Conservation (phyloP, 2,888 invertebrate genomes). For the Drosophila mercatorum region DNA sequence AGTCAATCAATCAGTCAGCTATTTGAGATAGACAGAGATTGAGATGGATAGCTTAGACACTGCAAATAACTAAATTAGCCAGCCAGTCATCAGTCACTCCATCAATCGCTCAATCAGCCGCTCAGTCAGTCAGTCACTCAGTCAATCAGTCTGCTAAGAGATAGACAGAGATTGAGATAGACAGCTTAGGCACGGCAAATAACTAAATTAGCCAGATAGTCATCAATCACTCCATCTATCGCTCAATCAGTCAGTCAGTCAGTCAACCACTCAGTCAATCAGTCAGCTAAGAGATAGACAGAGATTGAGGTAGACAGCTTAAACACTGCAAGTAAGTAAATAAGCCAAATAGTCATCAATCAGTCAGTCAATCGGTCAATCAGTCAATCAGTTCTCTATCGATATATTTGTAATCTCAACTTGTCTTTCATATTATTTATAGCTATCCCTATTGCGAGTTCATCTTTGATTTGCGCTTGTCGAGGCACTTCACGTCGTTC, state of each 20-base stretch:
- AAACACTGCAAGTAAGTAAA: too few relatives aligned
- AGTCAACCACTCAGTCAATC: neutral
- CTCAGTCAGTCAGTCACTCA: neutral
- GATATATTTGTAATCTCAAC: neutral
- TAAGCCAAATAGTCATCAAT: neutral
- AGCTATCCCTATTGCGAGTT: conserved; percentile 83
- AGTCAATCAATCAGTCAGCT: neutral
- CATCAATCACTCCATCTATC: neutral
- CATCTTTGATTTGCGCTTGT: conserved; percentile 82
- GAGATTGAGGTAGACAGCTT: neutral
- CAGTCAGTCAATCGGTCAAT: neutral
- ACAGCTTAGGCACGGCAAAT: too few relatives aligned
- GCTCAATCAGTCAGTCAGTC: neutral
- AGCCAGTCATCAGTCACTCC: neutral
- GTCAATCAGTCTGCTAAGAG: too few relatives aligned
- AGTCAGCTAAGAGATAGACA: too few relatives aligned
- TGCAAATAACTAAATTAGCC: too few relatives aligned
- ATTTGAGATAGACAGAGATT: too few relatives aligned
- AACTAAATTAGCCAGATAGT: neutral
- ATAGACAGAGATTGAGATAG: too few relatives aligned
- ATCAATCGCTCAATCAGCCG: neutral
- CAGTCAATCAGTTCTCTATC: neutral
- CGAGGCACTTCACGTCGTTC: conserved; percentile 82
- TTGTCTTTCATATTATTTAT: conserved; percentile 27
- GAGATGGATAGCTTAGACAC: too few relatives aligned